phyloP scores from a whole-genome alignment of 2,797 vertebrate species.

The Etheostoma perlongum region DNA sequence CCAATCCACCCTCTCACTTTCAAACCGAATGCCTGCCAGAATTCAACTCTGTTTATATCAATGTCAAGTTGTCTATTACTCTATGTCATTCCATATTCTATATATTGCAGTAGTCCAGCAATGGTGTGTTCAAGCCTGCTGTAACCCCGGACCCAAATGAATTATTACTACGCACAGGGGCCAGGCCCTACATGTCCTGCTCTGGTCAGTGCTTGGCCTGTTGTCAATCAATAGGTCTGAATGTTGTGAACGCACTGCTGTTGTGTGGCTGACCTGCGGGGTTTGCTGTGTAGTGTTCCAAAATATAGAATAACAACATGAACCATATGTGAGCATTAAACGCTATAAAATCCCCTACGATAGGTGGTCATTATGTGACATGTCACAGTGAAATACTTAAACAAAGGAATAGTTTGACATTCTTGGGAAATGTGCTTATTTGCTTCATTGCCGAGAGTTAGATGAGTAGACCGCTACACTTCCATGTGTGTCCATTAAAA shows the following conservation, averaged over 20 bases:
- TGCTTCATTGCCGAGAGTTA: neutral
- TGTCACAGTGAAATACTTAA: neutral
- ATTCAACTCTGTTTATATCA: conserved; percentile 44
- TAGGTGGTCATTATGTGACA: neutral
- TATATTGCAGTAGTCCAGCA: conserved; percentile 40
- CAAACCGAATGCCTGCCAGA: conserved; percentile 17
- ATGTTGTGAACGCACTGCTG: conserved; percentile 42
- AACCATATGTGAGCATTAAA: neutral
- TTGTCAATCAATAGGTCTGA: conserved; percentile 75
- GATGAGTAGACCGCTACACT: neutral
- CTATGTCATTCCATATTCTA: neutral
- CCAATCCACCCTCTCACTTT: conserved; percentile 2
- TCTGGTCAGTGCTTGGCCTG: conserved; percentile 42
- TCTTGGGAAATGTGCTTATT: neutral
- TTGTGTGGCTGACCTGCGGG: conserved; percentile 30
- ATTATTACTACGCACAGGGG: conserved; percentile 68
- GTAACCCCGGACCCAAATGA: conserved; percentile 50
- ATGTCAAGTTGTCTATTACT: conserved; percentile 21
- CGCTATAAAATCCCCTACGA: neutral
- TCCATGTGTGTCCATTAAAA: neutral
- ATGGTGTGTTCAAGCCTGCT: conserved; percentile 30
- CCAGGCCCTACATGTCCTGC: conserved; percentile 50
- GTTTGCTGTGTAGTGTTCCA: conserved; percentile 17
- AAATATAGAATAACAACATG: conserved; percentile 9
- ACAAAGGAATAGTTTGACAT: neutral